These are phyloP conservation scores for Drosophila affinis DNA, from an alignment of 2,888 invertebrate genomes.

Conservation along the genomic window DNA sequence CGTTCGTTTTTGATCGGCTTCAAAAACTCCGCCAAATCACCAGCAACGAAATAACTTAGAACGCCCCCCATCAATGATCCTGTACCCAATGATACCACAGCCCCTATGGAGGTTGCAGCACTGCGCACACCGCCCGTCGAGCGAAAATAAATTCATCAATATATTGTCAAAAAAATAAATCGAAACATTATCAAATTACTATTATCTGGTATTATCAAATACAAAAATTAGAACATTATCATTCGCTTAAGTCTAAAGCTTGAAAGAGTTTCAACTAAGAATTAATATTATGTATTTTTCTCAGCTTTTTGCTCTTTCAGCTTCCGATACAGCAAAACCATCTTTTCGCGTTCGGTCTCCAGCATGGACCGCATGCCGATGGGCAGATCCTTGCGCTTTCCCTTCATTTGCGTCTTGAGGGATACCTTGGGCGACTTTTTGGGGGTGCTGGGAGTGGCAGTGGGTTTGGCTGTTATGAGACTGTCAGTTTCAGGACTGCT, in stretches of 20 bases:
- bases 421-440: constrained; percentile 30
- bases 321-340: constrained; percentile 86
- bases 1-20: no score
- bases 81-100: no score
- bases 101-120: no score
- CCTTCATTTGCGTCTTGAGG: constrained; percentile 84
- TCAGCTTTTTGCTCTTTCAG: constrained; percentile 83
- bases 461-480: neutral
- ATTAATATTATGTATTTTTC: constrained; percentile 10
- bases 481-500: neutral
- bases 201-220: neutral
- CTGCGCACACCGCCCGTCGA: no score
- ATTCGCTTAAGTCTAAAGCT: neutral
- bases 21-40: no score
- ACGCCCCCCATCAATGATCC: no score
- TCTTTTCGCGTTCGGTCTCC: constrained; percentile 86
- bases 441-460: constrained; percentile 10
- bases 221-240: neutral
- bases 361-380: constrained; percentile 85
- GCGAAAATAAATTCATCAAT: no score
- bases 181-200: no score
- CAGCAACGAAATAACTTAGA: no score
- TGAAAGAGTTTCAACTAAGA: neutral
- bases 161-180: no score
- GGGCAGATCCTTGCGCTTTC: constrained; percentile 87